Base-by-base conservation (phyloP, 2,113 vertebrate genomes). In the Verasper variegatus region DNA sequence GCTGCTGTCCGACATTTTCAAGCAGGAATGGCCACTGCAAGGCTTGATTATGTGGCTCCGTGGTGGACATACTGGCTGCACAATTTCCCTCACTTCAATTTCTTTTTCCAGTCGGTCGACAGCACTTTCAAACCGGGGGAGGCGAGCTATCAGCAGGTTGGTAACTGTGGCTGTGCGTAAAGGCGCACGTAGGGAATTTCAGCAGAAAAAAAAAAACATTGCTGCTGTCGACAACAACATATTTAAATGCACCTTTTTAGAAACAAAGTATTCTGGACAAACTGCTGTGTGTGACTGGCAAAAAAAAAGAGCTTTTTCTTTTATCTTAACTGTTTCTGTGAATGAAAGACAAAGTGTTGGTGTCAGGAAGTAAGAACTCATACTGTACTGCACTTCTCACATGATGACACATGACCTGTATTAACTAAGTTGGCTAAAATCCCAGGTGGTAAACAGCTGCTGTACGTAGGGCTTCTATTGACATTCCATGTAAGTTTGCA, bases 31-130 rank as follows among this genome's bases (percentile, higher is more conserved):
- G 94, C 94, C 74, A 91, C 92, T 55, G 93, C 95, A 59, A 93
- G 96, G 49, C 92, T 95, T 74, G 96, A 95, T 72, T 97, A 97
- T 82, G 93, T 95, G n/a, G 94, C 95, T 81, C 97, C 97, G 63
- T 97, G 97, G 97, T 97, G 97, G 97, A 97, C 95, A 9, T 95
- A 94, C 88, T 97, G 97, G 96, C 95, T 98, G 80, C 97, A 98
- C 93, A 94, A 95, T 83, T 95, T 97, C 71, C 97, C 96, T 1
- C 97, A 96, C 92, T 54, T 96, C 37, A 93, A 88, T 77, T 91
- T 96, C 68, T 89, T 86, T 51, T 88, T 95, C 69, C 88, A 92
- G 80, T 59, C 92, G 9, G 92, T 95, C 62, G 89, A 95, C 92
- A 90, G 77, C 92, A 91, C 93, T 66, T 98, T 98, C 88, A 92